Conservation (phyloP, 2,888 invertebrate genomes). For the Ernsta delagoae region DNA sequence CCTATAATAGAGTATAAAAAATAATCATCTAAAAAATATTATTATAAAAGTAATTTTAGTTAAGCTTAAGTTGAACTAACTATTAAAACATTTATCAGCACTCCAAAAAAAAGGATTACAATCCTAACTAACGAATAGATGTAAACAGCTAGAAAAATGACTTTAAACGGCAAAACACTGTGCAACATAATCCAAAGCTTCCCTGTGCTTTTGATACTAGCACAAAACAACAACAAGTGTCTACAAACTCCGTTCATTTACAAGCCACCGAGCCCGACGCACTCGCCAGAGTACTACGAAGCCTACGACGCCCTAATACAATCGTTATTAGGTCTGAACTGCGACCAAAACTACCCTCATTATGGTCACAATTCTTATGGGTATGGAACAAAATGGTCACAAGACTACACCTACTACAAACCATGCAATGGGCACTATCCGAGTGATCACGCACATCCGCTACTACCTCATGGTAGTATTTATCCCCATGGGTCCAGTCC, state of each 20-base stretch:
- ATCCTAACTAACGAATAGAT: no score
- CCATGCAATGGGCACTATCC: conserved; percentile 31
- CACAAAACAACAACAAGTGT: conserved; percentile 63
- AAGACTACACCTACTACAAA: conserved; percentile 25
- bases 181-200: no score
- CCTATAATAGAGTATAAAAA: no score
- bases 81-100: no score
- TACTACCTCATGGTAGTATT: conserved; percentile 13
- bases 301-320: conserved; percentile 71
- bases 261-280: conserved; percentile 70
- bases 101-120: no score
- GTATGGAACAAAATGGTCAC: conserved; percentile 47
- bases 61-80: no score
- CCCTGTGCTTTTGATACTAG: no score
- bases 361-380: conserved; percentile 39
- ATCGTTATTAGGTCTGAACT: conserved; percentile 46
- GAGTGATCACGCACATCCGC: not conserved
- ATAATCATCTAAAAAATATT: no score
- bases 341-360: conserved; percentile 37
- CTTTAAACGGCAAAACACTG: no score
- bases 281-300: conserved; percentile 73
- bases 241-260: conserved; percentile 70
- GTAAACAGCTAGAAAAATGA: no score
- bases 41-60: no score
- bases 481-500: conserved; percentile 27